Percentiles rank a stretch among this genome's conserved stretches.
Evolutionary conservation across 2,113 vertebrate species (phyloP).

Genomic region (Cathartes aura): DNA sequence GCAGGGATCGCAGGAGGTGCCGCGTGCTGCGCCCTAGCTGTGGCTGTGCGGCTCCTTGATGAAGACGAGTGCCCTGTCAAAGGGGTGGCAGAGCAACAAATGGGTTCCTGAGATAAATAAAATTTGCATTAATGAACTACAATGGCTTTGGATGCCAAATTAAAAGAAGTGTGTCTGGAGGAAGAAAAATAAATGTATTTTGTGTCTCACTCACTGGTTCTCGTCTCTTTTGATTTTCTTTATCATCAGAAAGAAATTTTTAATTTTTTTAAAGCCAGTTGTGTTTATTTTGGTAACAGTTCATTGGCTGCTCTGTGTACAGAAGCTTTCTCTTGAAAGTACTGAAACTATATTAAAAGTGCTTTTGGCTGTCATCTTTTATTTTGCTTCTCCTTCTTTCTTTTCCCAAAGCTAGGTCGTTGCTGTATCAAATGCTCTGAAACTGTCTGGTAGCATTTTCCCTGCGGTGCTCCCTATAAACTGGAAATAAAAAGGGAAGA

Average conservation of each 20-base stretch:
- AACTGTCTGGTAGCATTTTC: conserved; percentile 58
- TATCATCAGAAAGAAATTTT: conserved; percentile 38
- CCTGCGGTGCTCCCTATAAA: conserved; percentile 26
- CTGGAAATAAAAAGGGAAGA: conserved; percentile 51
- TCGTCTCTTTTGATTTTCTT: conserved; percentile 33
- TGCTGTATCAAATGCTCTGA: conserved; percentile 50
- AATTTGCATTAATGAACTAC: conserved; percentile 52
- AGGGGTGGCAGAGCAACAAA: conserved; percentile 41
- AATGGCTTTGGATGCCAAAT: conserved; percentile 21
- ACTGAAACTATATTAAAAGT: conserved; percentile 60
- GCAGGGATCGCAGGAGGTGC: neutral
- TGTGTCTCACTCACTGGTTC: neutral
- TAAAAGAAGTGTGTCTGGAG: conserved; percentile 14
- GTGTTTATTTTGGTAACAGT: conserved; percentile 65
- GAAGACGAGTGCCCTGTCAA: conserved; percentile 47
- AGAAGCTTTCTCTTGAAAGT: conserved; percentile 62
- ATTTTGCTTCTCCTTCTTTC: conserved; percentile 38
- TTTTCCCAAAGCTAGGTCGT: conserved; percentile 52
- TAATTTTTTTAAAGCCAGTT: conserved; percentile 7
- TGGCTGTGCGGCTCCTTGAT: neutral
- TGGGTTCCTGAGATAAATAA: conserved; percentile 16
- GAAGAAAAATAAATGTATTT: conserved; percentile 35
- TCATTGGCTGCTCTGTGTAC: conserved; percentile 37
- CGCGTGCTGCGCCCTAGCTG: neutral
- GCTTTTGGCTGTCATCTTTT: conserved; percentile 67